Percentiles rank a stretch among this genome's conserved stretches.
Evolutionary conservation across 2,113 vertebrate genomes (phyloP).

Genomic region (Bujurquina vittata): DNA sequence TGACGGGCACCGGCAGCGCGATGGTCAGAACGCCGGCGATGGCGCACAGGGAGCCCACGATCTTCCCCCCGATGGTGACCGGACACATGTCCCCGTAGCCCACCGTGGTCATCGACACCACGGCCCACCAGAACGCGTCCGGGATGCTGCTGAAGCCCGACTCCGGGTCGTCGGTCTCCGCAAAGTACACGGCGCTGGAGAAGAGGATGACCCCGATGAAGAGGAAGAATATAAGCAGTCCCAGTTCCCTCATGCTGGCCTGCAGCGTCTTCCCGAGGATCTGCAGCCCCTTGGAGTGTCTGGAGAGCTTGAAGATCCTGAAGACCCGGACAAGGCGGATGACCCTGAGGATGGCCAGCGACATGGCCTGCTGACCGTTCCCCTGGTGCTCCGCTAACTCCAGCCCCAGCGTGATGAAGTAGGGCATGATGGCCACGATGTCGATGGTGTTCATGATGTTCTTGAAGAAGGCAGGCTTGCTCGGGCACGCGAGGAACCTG

Average conservation of each 20-base stretch:
- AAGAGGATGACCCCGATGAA: conserved; percentile 96
- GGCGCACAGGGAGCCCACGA: conserved; percentile 94
- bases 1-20: conserved; percentile 92
- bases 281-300: conserved; percentile 95
- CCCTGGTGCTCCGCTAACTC: conserved; percentile 91
- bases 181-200: conserved; percentile 97
- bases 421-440: conserved; percentile 92
- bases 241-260: conserved; percentile 94
- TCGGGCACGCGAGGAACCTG: conserved; percentile 91
- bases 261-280: conserved; percentile 92
- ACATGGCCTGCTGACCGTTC: conserved; percentile 93
- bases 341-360: conserved; percentile 91
- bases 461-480: conserved; percentile 91
- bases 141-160: conserved; percentile 93
- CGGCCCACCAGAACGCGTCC: conserved; percentile 97
- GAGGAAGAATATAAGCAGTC: conserved; percentile 94
- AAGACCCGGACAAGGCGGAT: conserved; percentile 94
- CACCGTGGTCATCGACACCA: conserved; percentile 96
- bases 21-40: conserved; percentile 95
- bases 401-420: conserved; percentile 92
- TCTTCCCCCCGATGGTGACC: conserved; percentile 94
- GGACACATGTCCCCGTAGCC: conserved; percentile 97
- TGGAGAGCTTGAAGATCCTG: conserved; percentile 94
- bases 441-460: conserved; percentile 96
- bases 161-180: conserved; percentile 90